Percentiles rank a stretch among this genome's conserved stretches.
These are phyloP conservation scores for Mobula birostris DNA, from an alignment of 2,113 vertebrate genomes.

Conservation along the genomic window DNA sequence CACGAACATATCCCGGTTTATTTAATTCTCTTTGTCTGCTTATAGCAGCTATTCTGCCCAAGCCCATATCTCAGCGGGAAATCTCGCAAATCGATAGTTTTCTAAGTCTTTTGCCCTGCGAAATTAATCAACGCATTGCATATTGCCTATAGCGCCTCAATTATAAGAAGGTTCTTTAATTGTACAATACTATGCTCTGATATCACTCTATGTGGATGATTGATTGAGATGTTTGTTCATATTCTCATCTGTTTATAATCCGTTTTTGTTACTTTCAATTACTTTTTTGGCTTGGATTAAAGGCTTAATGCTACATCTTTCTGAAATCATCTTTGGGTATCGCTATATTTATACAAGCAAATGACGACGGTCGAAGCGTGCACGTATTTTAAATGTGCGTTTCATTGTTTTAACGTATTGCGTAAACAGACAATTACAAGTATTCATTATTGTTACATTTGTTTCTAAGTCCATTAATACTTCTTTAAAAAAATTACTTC, in stretches of 20 bases:
- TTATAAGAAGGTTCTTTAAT: slow-evolving; percentile 7
- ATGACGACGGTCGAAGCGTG: neutral
- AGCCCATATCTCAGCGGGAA: slow-evolving; percentile 30
- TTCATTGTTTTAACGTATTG: neutral
- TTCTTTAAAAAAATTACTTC: neutral
- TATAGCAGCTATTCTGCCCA: slow-evolving; percentile 39
- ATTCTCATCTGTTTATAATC: slow-evolving; percentile 33
- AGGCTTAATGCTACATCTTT: slow-evolving; percentile 36
- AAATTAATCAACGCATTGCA: slow-evolving; percentile 24
- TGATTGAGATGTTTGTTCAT: slow-evolving; percentile 32
- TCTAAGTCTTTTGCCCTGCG: slow-evolving; percentile 28
- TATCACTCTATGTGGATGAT: slow-evolving; percentile 28
- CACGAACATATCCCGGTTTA: slow-evolving; percentile 47
- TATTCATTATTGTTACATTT: neutral
- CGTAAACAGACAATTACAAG: neutral
- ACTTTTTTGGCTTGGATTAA: slow-evolving; percentile 36
- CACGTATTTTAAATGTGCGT: neutral
- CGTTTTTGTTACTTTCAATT: slow-evolving; percentile 36
- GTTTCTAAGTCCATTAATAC: neutral
- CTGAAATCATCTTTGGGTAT: slow-evolving; percentile 31
- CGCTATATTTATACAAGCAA: slow-evolving; percentile 3
- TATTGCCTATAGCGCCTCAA: neutral
- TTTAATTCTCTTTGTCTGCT: slow-evolving; percentile 45
- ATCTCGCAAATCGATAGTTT: slow-evolving; percentile 36
- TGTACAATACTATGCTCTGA: slow-evolving; percentile 25